Evolutionary conservation across 2,113 vertebrate species (phyloP).

Genomic region (Dipodomys merriami): DNA sequence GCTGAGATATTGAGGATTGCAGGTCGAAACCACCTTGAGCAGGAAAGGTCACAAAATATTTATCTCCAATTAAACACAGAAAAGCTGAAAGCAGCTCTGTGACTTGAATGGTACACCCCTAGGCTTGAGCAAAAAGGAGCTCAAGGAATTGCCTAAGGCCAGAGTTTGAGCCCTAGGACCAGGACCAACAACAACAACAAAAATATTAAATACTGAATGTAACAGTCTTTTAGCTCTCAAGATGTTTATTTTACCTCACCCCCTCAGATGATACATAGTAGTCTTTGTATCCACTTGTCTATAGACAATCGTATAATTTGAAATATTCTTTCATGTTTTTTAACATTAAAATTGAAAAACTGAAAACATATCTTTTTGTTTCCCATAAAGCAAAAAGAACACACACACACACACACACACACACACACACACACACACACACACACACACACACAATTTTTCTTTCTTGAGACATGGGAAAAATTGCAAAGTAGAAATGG

Average conservation of each 20-base stretch:
- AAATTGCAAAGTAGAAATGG: background rate
- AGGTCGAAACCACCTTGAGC: too few relatives aligned
- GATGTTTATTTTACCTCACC: conserved; percentile 56
- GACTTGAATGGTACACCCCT: too few relatives aligned
- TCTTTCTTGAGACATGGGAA: background rate
- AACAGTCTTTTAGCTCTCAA: conserved; percentile 57
- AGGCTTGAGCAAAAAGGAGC: too few relatives aligned
- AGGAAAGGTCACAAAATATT: too few relatives aligned
- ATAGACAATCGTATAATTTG: background rate
- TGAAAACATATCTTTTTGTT: background rate
- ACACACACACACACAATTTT: background rate
- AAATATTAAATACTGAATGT: conserved; percentile 54
- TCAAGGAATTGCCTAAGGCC: too few relatives aligned
- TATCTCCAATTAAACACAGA: too few relatives aligned
- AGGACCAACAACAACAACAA: too few relatives aligned
- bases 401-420: background rate
- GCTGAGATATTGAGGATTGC: too few relatives aligned
- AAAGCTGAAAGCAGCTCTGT: too few relatives aligned
- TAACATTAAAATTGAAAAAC: too few relatives aligned
- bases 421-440: background rate
- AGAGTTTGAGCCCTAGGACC: too few relatives aligned
- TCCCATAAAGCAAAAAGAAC: background rate
- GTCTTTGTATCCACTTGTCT: conserved; percentile 55
- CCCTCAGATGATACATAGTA: conserved; percentile 47
- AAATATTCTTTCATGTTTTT: too few relatives aligned